Percentiles rank a stretch among this genome's conserved stretches.
Conservation (phyloP, 2,113 vertebrate species). For the Ploceus nigricollis region DNA sequence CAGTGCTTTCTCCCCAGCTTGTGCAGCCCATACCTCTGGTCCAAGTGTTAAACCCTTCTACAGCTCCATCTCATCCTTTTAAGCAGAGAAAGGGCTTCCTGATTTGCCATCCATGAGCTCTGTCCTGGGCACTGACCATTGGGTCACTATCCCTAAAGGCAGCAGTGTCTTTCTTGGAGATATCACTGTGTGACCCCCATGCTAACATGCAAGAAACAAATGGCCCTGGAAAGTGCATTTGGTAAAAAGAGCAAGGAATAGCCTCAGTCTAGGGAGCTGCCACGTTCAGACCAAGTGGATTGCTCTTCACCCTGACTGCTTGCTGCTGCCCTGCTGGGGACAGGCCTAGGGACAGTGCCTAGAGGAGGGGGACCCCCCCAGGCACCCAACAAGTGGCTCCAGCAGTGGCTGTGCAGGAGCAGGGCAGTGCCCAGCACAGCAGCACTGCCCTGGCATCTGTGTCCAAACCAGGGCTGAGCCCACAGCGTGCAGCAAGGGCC, state of each 20-base stretch:
- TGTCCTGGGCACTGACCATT: neutral
- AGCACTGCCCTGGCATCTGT: neutral
- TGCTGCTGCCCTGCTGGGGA: neutral
- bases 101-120: neutral
- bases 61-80: neutral
- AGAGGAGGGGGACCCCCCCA: neutral
- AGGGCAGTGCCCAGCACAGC: neutral
- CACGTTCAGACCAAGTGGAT: fast-evolving
- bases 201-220: neutral
- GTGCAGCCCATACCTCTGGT: neutral
- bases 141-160: neutral
- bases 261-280: neutral
- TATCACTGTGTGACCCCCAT: too few species aligned
- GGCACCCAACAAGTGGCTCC: fast-evolving
- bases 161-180: neutral
- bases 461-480: fast-evolving
- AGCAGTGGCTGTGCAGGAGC: neutral
- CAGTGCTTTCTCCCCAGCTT: neutral
- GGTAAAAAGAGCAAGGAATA: neutral
- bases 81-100: neutral
- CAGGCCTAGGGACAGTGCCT: fast-evolving
- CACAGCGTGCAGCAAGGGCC: fast-evolving
- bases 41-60: neutral
- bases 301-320: neutral
- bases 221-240: neutral